Evolutionary conservation across 2,888 invertebrate species (phyloP), one percentile per base, ranked within the genome.

Genomic region (Xylota segnis): DNA sequence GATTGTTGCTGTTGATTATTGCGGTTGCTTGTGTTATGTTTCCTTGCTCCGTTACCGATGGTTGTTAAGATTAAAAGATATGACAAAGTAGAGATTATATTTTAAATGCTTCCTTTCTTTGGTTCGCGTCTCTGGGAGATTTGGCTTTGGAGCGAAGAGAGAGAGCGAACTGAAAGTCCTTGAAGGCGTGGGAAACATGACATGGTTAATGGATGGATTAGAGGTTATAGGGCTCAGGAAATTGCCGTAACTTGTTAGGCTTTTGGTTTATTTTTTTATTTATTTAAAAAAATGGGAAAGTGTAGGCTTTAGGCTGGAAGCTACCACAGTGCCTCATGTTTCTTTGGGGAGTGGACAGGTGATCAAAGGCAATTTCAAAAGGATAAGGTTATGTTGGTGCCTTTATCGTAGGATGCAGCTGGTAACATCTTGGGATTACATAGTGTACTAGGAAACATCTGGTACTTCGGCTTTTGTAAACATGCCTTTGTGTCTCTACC

Each of bases 1-100:
- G 40, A 70, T 70, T 56, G 47, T 70, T 70, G 70, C 56, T 54
- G 56, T 56, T 70, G 70, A 56, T 70, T 56, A 54, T 54, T n/a
- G 54, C 40, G 37, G 66, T 37, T 50, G 37, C 34, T 40, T 54
- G 40, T 52, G 5, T 34, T 37, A 23, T 50, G 23, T n/a, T 66
- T 14, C 45, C n/a, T 32, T 52, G 63, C 45, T 29, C 29, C 27
- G 59, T 14, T 43, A 16, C 34, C 66, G 40, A 52, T 68, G 52
- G 50, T 50, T 66, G 37, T 52, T 29, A 23, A 50, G 47, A 18
- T 34, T 32, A 12, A 37, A n/a, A 10, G 34, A 66, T 66, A 66
- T 66, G 66, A 66, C 66, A 37, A 16, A 37, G 27, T 40, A 16
- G 52, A 40, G 40, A 40, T 68, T 54, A 45, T 45, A 32, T 47